A percentile compares a stretch with the other conserved stretches of the same genome.
These are phyloP conservation scores for Zeugodacus cucurbitae DNA, from an alignment of 1,140 invertebrate species.

Conservation along the genomic window DNA sequence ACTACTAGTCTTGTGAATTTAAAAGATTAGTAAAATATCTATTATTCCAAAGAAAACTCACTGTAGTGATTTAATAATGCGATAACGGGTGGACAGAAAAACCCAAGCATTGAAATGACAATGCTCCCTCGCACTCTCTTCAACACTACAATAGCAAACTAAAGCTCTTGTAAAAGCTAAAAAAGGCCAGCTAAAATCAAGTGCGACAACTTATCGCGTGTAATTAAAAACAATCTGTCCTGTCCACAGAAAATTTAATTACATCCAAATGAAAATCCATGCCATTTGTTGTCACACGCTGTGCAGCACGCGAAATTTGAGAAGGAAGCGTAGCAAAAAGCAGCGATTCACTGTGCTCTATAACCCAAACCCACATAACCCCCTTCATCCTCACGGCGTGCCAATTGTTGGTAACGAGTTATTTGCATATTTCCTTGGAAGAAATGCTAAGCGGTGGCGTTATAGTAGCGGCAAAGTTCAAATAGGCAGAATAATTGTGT, in stretches of 20 bases:
- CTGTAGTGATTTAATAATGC: too few species aligned
- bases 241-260: constrained; percentile 31
- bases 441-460: not conserved
- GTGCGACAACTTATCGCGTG: not conserved
- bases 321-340: not conserved
- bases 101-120: too few species aligned
- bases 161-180: not conserved
- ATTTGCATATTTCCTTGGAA: not conserved
- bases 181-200: not conserved
- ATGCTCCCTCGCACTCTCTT: too few species aligned
- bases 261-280: constrained; percentile 2
- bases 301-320: not conserved
- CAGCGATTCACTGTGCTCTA: not conserved
- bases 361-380: not conserved
- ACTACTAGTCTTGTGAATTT: too few species aligned
- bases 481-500: constrained; percentile 2
- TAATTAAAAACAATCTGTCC: constrained; percentile 8
- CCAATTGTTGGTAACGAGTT: not conserved
- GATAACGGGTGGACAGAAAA: too few species aligned
- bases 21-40: too few species aligned
- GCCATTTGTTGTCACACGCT: not conserved
- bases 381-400: not conserved
- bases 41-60: too few species aligned
- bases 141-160: not conserved
- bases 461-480: not conserved